Base-by-base conservation (phyloP, 2,888 invertebrate species). In the Plebejus argus region DNA sequence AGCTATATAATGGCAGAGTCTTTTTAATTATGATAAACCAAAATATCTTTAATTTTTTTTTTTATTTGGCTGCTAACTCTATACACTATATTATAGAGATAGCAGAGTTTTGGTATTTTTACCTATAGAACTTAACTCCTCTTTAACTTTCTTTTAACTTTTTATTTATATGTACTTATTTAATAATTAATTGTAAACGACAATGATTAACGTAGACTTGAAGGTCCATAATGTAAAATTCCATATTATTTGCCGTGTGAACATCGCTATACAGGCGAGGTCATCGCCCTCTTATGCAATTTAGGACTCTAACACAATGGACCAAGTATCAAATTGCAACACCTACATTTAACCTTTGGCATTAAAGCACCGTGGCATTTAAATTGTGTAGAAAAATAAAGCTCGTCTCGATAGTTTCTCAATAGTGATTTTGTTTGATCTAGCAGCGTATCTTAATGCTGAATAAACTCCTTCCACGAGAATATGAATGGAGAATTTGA, bases 301-400 rank as follows among this genome's bases (percentile, higher is more conserved):
- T 1, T 53, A 28, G 12, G 20, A 49, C 74, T 49, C 8, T 74
- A 74, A 49, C n/a, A 53, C 74, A 28, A 23, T 49, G 74, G 3
- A 3, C 18, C 53, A 74, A 49, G 74, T 23, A 20, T 74, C 28
- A 74, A 18, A 74, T 23, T 53, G 7, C 15, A 4, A 15, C 28
- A 49, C 28, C 15, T 49, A 6, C 23, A 15, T 72, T 23, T 49
- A 74, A 74, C 74, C 74, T 53, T 74, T 74, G 74, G 18, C 74
- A 74, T 74, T 74, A 28, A n/a, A 72, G 74, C 49, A 15, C 74
- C 45, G 45, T 74, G 74, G 49, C 74, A 74, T 74, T 74, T 74
- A 53, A 74, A 74, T 28, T 74, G 53, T 74, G 74, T 74, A 74
- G 49, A 74, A 74, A 74, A 74, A 74, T 74, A 74, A 66, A 74